Percentiles rank a stretch among this genome's conserved stretches.
phyloP scores from a whole-genome alignment of 2,888 invertebrate species.

The Parasteatoda lunata region DNA sequence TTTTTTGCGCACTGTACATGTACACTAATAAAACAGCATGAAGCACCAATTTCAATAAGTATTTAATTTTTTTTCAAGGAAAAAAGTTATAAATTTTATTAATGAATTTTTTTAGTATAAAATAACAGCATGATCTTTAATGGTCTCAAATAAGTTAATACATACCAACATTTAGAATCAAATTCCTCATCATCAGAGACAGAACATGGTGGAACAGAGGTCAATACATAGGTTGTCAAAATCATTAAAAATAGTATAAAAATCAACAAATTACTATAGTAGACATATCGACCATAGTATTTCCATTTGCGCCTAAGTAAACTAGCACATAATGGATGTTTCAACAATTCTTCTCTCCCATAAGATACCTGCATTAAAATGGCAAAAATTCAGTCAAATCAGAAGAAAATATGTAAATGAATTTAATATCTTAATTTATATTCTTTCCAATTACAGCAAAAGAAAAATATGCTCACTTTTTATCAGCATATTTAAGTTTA shows the following conservation, averaged over 20 bases:
- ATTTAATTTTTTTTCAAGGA: too few relatives aligned
- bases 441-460: too few relatives aligned
- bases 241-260: conserved; percentile 75
- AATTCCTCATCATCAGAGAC: conserved; percentile 2
- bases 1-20: too few relatives aligned
- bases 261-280: conserved; percentile 76
- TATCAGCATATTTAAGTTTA: too few relatives aligned
- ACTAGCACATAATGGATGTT: conserved; percentile 76
- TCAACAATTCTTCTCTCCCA: conserved; percentile 75
- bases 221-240: conserved; percentile 75
- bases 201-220: conserved; percentile 72
- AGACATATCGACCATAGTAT: conserved; percentile 76
- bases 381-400: too few relatives aligned
- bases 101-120: too few relatives aligned
- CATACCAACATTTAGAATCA: conserved; percentile 60
- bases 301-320: conserved; percentile 77
- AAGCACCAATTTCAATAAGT: too few relatives aligned
- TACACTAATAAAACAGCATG: too few relatives aligned
- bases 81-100: too few relatives aligned
- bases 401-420: background rate
- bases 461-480: too few relatives aligned
- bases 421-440: background rate
- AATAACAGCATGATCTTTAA: background rate
- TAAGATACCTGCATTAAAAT: conserved; percentile 72
- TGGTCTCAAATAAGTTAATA: background rate